phyloP scores from a whole-genome alignment of 1,140 invertebrate species.

The Linepithema humile region DNA sequence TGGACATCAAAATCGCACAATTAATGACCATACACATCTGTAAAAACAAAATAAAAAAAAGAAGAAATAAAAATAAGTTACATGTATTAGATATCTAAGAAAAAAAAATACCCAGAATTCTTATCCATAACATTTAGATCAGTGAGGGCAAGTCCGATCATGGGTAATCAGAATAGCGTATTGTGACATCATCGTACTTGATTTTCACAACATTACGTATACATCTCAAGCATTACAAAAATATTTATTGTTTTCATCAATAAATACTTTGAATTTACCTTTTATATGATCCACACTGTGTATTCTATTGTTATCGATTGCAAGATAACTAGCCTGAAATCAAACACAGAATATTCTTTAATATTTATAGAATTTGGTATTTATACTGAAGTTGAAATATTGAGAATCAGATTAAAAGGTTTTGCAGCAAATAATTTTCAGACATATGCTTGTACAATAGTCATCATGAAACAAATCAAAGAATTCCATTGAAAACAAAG shows the following conservation, averaged over 20 bases:
- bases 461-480: conserved; percentile 48
- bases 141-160: too few species aligned
- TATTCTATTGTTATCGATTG: background rate
- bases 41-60: too few species aligned
- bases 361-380: background rate
- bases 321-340: background rate
- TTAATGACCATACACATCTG: too few species aligned
- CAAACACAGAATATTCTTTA: background rate
- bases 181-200: too few species aligned
- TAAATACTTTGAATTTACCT: background rate
- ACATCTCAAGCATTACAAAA: background rate
- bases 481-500: background rate
- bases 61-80: too few species aligned
- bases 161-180: too few species aligned
- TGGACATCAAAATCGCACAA: too few species aligned
- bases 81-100: too few species aligned
- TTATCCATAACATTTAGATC: too few species aligned
- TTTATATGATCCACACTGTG: background rate
- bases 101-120: too few species aligned
- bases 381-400: background rate
- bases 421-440: conserved; percentile 73
- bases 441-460: conserved; percentile 77
- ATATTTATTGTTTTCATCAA: background rate
- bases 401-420: conserved; percentile 59
- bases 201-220: conserved; percentile 41